A percentile compares a stretch with the other conserved stretches of the same genome.
These are phyloP conservation scores for Deroplatys truncata DNA, from an alignment of 2,888 invertebrate genomes.

Conservation along the genomic window DNA sequence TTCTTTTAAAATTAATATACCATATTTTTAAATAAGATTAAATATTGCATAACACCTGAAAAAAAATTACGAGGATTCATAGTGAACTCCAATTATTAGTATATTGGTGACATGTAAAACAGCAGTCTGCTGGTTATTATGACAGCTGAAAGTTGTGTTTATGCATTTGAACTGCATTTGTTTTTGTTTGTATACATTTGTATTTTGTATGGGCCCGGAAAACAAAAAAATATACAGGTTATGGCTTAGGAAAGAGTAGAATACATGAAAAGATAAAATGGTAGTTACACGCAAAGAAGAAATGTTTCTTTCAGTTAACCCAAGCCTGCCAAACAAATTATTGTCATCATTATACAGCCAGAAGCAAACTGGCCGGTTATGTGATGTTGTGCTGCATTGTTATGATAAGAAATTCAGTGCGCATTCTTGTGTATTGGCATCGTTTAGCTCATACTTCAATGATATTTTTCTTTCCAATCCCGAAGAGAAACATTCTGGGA, in stretches of 20 bases:
- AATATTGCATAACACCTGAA: neutral
- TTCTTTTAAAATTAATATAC: neutral
- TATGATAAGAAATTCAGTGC: slow-evolving; percentile 15
- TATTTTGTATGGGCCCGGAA: no score
- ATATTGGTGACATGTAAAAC: neutral
- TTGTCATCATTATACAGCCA: slow-evolving; percentile 22
- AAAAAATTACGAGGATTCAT: no score
- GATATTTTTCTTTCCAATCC: neutral
- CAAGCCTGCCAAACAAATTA: slow-evolving; percentile 19
- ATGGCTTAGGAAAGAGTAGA: neutral
- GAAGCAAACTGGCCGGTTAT: slow-evolving; percentile 19
- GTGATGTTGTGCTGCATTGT: slow-evolving; percentile 22
- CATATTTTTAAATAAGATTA: neutral
- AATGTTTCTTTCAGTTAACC: neutral
- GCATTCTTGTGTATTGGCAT: slow-evolving; percentile 26
- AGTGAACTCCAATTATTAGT: neutral
- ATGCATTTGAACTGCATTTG: neutral
- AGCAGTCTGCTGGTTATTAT: neutral
- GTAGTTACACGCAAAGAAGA: neutral
- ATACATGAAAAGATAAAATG: neutral
- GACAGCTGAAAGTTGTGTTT: neutral
- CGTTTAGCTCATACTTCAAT: slow-evolving; percentile 24
- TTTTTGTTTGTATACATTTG: no score
- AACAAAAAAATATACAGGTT: no score
- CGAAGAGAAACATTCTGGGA: neutral